Evolutionary conservation across 2,888 invertebrate genomes (phyloP), one percentile per base, ranked within the genome.

Genomic region (Acanthosoma haemorrhoidale): DNA sequence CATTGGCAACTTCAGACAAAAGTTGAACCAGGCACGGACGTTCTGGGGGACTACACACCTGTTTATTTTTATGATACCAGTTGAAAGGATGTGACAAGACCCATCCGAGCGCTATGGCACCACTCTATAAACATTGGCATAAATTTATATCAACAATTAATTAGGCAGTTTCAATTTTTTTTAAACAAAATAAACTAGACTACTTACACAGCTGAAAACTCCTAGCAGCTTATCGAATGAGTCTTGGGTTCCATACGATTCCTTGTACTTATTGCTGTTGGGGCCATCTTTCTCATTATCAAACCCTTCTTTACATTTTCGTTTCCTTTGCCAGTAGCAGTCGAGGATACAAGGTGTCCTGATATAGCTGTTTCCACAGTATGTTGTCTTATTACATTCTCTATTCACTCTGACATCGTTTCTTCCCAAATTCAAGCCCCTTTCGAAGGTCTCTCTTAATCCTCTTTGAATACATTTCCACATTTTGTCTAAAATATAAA

Each of bases 51-150:
- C 31, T 16, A 16, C 32, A 34, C n/a, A 11, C 31, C 9, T 67
- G 41, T 5, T 34, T 18, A 57, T 71, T 69, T 57, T 74, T 76
- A 39, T 76, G 76, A 64, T 76, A 76, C 4, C 80, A 75, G 71
- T 80, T 79, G 58, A 85, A 78, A 1, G 86, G 79, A 75, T 87
- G 86, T 76, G 84, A 85, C 18, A 87, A 82, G 71, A 85, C 84
- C 85, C 86, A 87, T 51, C 87, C 87, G 71, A 86, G 77, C 15
- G 87, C 84, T 58, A 87, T 77, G 16, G 84, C 83, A 75, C 86
- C 83, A 74, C 86, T 85, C 87, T 73, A 39, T 25, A 71, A 72
- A 11, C 11, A 41, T 51, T 8, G 4, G n/a, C n/a, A 51, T 25
- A 51, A 51, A n/a, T 13, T 11, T n/a, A n/a, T n/a, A n/a, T n/a